Evolutionary conservation across 2,888 invertebrate genomes (phyloP), one percentile per base, ranked within the genome.

Genomic region (Endotricha flammealis): DNA sequence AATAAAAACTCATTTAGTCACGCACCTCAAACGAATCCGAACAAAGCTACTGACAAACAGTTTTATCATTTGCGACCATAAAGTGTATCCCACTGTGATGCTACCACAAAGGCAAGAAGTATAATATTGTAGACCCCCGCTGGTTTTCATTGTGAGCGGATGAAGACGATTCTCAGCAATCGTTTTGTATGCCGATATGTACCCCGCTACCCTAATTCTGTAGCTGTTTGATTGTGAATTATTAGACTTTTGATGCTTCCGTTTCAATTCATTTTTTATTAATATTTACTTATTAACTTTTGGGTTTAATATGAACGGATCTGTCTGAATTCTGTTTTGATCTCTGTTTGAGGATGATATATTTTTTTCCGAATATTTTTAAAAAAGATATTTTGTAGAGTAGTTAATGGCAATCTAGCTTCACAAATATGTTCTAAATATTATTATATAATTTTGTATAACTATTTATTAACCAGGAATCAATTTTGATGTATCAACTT

Each of bases 11-110:
- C 35, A 76, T 81, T n/a, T 64, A 58, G 80, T 70, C 77, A 79
- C 78, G 80, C 70, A 71, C 71, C 64, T 55, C 57, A 76, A 71
- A 72, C 59, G 70, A 73, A 68, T 68, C 56, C 63, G 58, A 73
- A 79, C 79, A 83, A 79, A 74, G 79, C 73, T 71, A 72, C 81
- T 78, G 77, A 82, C 81, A 80, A 82, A 83, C 83, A 79, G 69
- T 85, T 80, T 79, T 82, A 86, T 85, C 85, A 86, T 86, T 85
- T 76, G 77, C 78, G 83, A 78, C 83, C 83, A 76, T 85, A 85
- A 83, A 85, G 82, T 75, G 71, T 79, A 69, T 74, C 83, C 85
- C 74, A 83, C 83, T 78, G 83, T 61, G 67, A 60, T 75, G 80
- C 78, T 74, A 76, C 80, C 64, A 85, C 83, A 85, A 86, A 85